These are phyloP conservation scores for Strix aluco DNA, from an alignment of 2,113 vertebrate genomes.

Conservation along the genomic window DNA sequence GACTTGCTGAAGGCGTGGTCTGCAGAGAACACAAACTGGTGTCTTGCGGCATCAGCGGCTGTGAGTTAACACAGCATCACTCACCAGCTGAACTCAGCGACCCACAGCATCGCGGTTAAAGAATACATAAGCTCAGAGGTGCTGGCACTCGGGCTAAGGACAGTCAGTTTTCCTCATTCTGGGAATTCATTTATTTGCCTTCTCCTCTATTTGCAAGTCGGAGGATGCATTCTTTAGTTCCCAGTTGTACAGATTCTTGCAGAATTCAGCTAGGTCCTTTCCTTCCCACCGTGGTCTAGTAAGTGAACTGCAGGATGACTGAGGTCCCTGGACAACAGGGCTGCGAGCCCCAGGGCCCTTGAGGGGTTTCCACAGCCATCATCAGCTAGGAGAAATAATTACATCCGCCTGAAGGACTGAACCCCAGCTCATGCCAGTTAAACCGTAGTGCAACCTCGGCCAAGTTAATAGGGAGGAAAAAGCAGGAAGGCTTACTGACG, in stretches of 20 bases:
- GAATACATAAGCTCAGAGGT: neutral
- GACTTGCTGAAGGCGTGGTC: neutral
- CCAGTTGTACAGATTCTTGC: neutral
- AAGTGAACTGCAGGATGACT: neutral
- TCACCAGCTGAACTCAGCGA: neutral
- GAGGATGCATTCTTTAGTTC: neutral
- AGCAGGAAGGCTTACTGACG: neutral
- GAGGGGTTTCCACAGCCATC: neutral
- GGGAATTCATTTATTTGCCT: neutral
- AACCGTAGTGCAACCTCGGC: neutral
- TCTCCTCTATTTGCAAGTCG: neutral
- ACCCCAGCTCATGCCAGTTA: neutral
- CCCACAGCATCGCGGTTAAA: neutral
- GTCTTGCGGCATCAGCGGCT: neutral
- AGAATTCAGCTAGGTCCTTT: neutral
- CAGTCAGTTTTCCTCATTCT: neutral
- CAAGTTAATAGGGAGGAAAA: neutral
- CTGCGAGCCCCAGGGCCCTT: neutral
- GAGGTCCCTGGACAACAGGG: rapidly evolving
- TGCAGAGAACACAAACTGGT: neutral
- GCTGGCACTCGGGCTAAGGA: neutral
- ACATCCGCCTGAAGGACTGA: neutral
- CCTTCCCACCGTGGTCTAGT: neutral
- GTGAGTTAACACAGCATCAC: neutral
- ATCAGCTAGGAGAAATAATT: neutral